Conservation (phyloP, 1,140 invertebrate genomes). For the Pseudachorutes palmiensis region DNA sequence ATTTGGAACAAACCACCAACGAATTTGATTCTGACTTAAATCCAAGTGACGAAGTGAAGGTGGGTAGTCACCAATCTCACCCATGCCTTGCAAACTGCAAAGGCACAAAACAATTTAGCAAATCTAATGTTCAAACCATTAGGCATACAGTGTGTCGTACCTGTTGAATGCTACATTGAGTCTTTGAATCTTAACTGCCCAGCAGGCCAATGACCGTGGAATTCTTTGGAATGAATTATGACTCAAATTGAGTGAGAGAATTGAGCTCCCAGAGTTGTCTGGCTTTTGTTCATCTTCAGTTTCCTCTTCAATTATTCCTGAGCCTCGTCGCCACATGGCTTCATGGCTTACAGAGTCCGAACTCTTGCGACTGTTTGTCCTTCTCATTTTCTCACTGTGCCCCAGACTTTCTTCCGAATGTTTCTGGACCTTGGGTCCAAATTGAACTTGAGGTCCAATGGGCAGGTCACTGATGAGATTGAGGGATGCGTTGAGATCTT, state of each 20-base stretch:
- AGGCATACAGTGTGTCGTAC: background rate
- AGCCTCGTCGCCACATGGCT: constrained; percentile 37
- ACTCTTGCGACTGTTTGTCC: background rate
- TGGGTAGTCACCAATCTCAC: constrained; percentile 82
- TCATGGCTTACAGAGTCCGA: constrained; percentile 1
- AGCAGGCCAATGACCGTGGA: constrained; percentile 77
- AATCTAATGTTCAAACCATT: background rate
- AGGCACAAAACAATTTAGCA: background rate
- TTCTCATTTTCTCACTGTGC: background rate
- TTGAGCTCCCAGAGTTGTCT: constrained; percentile 45
- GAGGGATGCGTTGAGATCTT: constrained; percentile 82
- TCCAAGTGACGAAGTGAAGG: constrained; percentile 80
- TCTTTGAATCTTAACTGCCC: constrained; percentile 72
- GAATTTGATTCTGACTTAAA: constrained; percentile 84
- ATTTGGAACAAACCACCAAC: constrained; percentile 51
- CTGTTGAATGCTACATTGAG: constrained; percentile 85
- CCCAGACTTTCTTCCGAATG: background rate
- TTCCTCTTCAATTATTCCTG: constrained; percentile 29
- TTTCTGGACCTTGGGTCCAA: background rate
- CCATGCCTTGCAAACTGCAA: constrained; percentile 52
- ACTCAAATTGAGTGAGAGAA: constrained; percentile 72
- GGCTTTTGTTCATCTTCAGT: background rate
- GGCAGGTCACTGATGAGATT: constrained; percentile 53
- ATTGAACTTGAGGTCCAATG: background rate
- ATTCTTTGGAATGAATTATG: constrained; percentile 83